These are phyloP conservation scores for Colostygia pectinataria DNA, from an alignment of 2,888 invertebrate species.

Conservation along the genomic window DNA sequence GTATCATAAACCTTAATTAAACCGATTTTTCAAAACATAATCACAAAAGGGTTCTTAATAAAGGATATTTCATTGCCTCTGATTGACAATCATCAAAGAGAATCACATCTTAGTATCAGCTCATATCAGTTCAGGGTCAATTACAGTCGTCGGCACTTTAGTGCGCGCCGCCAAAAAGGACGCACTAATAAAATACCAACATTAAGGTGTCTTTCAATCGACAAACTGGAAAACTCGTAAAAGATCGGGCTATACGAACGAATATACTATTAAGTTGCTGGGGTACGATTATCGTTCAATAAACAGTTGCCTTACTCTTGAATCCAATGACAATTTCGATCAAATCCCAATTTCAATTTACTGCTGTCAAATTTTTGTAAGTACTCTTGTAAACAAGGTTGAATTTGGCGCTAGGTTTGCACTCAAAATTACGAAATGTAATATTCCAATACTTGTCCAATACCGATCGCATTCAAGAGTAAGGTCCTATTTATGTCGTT, in stretches of 20 bases:
- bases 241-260: not conserved
- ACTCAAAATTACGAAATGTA: no score
- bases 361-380: no score
- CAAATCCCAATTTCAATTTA: no score
- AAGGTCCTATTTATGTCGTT: no score
- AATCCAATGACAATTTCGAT: no score
- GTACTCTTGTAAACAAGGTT: no score
- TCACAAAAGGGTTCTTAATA: slow-evolving; percentile 7
- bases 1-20: no score
- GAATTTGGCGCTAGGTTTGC: no score
- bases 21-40: not conserved
- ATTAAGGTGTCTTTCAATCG: slow-evolving; percentile 23
- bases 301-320: no score
- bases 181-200: slow-evolving; percentile 29
- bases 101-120: slow-evolving; percentile 18
- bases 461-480: no score
- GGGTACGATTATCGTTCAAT: no score
- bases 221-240: slow-evolving; percentile 6
- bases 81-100: slow-evolving; percentile 29
- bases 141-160: slow-evolving; percentile 27
- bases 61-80: slow-evolving; percentile 12
- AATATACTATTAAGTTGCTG: slow-evolving; percentile 5
- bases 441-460: no score
- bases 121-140: slow-evolving; percentile 20
- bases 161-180: slow-evolving; percentile 22